phyloP scores from a whole-genome alignment of 1,140 invertebrate genomes.

The Triops cancriformis region DNA sequence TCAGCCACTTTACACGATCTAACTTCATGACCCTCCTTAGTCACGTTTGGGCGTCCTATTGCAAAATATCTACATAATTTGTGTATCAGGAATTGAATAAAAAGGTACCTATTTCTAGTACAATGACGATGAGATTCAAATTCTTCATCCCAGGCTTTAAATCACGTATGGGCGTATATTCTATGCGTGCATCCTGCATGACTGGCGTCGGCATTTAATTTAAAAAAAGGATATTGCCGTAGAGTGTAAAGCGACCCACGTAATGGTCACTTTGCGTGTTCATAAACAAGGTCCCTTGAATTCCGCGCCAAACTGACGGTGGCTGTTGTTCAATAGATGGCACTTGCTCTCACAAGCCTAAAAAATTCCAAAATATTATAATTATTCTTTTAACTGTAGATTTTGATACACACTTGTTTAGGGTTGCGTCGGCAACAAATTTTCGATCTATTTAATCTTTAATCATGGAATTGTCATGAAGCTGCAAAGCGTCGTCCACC shows the following conservation, averaged over 20 bases:
- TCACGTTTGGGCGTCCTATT: conserved; percentile 59
- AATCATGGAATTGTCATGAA: background rate
- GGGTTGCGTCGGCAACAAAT: background rate
- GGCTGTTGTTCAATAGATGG: background rate
- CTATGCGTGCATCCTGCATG: conserved; percentile 35
- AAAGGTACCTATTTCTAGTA: conserved; percentile 73
- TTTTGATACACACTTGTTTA: background rate
- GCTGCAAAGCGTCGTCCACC: background rate
- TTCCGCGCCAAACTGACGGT: background rate
- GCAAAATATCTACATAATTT: conserved; percentile 22
- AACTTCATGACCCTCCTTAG: conserved; percentile 90
- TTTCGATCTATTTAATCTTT: background rate
- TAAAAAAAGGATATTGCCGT: background rate
- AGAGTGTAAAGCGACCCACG: background rate
- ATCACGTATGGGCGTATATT: conserved; percentile 65
- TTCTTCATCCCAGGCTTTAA: conserved; percentile 82
- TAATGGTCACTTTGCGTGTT: background rate
- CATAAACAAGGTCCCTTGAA: background rate
- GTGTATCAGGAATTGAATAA: conserved; percentile 15
- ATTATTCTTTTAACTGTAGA: background rate
- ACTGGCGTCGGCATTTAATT: background rate
- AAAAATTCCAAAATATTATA: background rate
- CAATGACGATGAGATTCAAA: conserved; percentile 83
- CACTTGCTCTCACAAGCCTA: background rate
- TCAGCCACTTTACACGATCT: conserved; percentile 90